Conservation (phyloP, 2,113 vertebrate species). For the Macaca fascicularis region T2T-MFA8v1.1 NC_088395.1:129891501-129892000, state of each 20-base stretch:
- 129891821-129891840: conserved; percentile 1
- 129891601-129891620: conserved; percentile 18
- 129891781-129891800: conserved; percentile 5
- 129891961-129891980: no score
- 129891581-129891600: conserved; percentile 11
- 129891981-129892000: no score
- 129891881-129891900: no score
- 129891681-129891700: conserved; percentile 40
- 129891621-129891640: conserved; percentile 12
- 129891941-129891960: no score
- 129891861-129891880: no score
- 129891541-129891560: not conserved
- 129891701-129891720: not conserved
- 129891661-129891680: not conserved
- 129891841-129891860: not conserved
- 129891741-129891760: not conserved
- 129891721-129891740: not conserved
- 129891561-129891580: not conserved
- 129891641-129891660: conserved; percentile 49
- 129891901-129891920: no score
- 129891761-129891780: not conserved
- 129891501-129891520: not conserved
- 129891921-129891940: no score
- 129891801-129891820: not conserved
- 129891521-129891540: conserved; percentile 32